phyloP scores from a whole-genome alignment of 2,797 vertebrate species.

The Pangasius krempfi region DNA sequence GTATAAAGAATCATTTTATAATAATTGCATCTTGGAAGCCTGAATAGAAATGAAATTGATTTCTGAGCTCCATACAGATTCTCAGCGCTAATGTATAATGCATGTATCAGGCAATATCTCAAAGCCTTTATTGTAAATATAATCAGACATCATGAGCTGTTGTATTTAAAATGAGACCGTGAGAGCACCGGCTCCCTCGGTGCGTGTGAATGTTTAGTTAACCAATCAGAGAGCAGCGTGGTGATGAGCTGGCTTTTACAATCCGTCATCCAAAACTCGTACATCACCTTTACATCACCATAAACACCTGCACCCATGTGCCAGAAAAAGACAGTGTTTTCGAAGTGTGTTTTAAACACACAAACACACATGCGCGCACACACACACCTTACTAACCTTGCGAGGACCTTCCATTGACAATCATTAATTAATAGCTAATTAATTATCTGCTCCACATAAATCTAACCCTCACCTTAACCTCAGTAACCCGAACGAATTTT shows the following conservation, averaged over 20 bases:
- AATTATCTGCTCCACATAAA: neutral
- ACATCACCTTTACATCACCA: neutral
- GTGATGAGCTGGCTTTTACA: neutral
- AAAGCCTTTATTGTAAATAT: neutral
- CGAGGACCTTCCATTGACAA: neutral
- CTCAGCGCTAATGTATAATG: constrained; percentile 5
- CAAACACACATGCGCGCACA: neutral
- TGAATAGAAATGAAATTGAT: neutral
- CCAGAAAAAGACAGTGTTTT: neutral
- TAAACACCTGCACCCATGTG: neutral
- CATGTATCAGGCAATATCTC: neutral
- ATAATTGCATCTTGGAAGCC: neutral
- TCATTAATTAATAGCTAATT: neutral
- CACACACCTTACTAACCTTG: neutral
- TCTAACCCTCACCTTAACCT: neutral
- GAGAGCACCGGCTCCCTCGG: neutral
- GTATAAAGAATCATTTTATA: neutral
- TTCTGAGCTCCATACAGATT: constrained; percentile 1
- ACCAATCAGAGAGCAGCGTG: neutral
- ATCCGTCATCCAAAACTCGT: neutral
- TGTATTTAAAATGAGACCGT: neutral
- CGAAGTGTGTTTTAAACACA: neutral
- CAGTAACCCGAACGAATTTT: neutral
- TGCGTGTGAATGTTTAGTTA: neutral
- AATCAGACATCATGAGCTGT: neutral